Percentiles rank a stretch among this genome's conserved stretches.
phyloP scores from a whole-genome alignment of 2,888 invertebrate genomes.

The Exocentrus adspersus region DNA sequence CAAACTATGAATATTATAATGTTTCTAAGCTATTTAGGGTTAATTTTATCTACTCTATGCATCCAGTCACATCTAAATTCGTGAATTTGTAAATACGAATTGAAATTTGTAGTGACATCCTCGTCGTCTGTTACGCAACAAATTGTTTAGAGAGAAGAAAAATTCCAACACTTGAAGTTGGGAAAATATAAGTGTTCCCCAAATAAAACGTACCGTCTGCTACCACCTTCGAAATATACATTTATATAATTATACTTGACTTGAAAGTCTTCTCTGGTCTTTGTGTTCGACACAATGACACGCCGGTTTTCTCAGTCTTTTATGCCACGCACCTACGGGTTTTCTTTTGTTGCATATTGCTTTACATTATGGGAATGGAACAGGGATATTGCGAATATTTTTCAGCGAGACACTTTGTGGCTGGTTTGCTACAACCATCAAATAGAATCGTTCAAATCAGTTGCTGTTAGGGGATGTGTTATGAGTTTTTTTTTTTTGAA shows the following conservation, averaged over 20 bases:
- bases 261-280: neutral
- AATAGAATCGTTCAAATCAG: too few species aligned
- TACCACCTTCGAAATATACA: too few species aligned
- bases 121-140: too few species aligned
- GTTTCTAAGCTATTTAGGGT: neutral
- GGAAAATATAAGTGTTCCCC: too few species aligned
- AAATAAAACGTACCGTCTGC: too few species aligned
- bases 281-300: neutral
- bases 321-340: neutral
- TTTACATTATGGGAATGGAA: neutral
- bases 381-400: neutral
- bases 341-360: conserved; percentile 1
- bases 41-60: neutral
- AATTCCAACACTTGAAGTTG: too few species aligned
- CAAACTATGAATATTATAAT: neutral
- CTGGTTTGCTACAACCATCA: neutral
- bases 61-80: neutral
- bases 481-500: too few species aligned
- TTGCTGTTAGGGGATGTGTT: too few species aligned
- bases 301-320: neutral
- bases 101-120: too few species aligned
- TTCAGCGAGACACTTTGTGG: neutral
- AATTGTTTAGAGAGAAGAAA: too few species aligned
- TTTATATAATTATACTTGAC: neutral
- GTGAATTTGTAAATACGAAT: too few species aligned